phyloP scores from a whole-genome alignment of 2,888 invertebrate genomes.

The Agonopterix heracliana region DNA sequence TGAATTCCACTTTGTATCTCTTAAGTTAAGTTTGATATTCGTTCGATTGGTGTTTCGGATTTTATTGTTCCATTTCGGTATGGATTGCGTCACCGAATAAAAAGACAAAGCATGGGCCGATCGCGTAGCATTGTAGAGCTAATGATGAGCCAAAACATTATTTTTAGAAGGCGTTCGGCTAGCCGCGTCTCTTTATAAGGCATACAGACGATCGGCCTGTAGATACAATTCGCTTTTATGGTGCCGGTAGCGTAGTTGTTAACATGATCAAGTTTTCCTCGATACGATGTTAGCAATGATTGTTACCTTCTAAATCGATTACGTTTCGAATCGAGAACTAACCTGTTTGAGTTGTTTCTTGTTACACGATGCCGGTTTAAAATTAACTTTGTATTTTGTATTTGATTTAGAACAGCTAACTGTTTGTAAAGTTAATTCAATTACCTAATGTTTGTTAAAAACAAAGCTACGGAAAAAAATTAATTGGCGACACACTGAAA shows the following conservation, averaged over 20 bases:
- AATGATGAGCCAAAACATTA: constrained; percentile 72
- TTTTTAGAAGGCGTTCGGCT: constrained; percentile 51
- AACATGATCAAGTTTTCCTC: constrained; percentile 15
- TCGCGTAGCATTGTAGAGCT: constrained; percentile 56
- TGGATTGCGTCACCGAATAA: constrained; percentile 72
- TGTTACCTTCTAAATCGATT: constrained; percentile 13
- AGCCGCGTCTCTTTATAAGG: constrained; percentile 48
- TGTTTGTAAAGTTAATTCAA: too few species aligned
- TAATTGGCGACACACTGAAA: too few species aligned
- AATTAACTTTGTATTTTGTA: too few species aligned
- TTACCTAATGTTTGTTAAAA: too few species aligned
- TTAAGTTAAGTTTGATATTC: constrained; percentile 23
- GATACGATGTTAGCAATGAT: constrained; percentile 21
- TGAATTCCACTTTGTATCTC: constrained; percentile 25
- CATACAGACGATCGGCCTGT: constrained; percentile 34
- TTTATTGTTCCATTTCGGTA: constrained; percentile 64
- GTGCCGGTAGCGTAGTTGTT: constrained; percentile 51
- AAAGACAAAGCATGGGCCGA: constrained; percentile 70
- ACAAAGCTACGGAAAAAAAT: too few species aligned
- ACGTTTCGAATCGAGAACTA: background rate
- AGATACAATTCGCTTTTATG: constrained; percentile 56
- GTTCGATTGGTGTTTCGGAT: constrained; percentile 20
- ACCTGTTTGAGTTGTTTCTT: too few species aligned
- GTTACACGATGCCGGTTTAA: too few species aligned
- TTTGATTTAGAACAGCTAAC: too few species aligned